These are phyloP conservation scores for Poeciliopsis occidentalis DNA, from an alignment of 2,113 vertebrate species.

Conservation along the genomic window DNA sequence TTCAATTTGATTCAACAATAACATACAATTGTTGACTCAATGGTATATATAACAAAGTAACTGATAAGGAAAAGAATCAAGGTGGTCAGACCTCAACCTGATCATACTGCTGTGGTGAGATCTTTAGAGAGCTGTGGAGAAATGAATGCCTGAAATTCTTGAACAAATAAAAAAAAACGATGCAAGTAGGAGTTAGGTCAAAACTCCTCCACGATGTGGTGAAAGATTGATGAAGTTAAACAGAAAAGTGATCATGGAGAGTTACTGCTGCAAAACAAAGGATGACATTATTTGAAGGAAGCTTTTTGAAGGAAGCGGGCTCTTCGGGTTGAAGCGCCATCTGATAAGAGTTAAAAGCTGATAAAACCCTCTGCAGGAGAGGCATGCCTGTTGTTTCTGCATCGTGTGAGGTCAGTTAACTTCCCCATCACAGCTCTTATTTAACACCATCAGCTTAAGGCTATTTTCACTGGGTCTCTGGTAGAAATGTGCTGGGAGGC, in stretches of 20 bases:
- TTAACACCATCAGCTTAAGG: background rate
- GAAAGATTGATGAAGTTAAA: background rate
- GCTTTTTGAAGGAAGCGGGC: constrained; percentile 1
- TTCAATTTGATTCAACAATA: background rate
- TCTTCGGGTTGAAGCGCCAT: constrained; percentile 22
- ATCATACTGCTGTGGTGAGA: too few species aligned
- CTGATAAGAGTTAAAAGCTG: constrained; percentile 20
- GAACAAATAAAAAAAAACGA: too few species aligned
- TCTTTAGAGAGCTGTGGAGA: too few species aligned
- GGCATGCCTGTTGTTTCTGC: constrained; percentile 26
- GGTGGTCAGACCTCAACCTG: too few species aligned
- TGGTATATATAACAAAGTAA: too few species aligned
- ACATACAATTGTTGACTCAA: background rate
- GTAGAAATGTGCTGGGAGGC: constrained; percentile 28
- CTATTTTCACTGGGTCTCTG: constrained; percentile 32
- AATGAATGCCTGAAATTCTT: too few species aligned
- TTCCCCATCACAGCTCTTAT: constrained; percentile 34
- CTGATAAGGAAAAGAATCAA: too few species aligned
- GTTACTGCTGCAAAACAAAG: background rate
- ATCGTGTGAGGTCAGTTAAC: constrained; percentile 43
- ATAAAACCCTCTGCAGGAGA: constrained; percentile 34
- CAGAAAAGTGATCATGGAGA: background rate
- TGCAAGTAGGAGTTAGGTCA: too few species aligned
- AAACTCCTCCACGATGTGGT: background rate
- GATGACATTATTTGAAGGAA: constrained; percentile 15